Base-by-base conservation (phyloP, 2,113 vertebrate genomes). In the Spheniscus mendiculus region DNA sequence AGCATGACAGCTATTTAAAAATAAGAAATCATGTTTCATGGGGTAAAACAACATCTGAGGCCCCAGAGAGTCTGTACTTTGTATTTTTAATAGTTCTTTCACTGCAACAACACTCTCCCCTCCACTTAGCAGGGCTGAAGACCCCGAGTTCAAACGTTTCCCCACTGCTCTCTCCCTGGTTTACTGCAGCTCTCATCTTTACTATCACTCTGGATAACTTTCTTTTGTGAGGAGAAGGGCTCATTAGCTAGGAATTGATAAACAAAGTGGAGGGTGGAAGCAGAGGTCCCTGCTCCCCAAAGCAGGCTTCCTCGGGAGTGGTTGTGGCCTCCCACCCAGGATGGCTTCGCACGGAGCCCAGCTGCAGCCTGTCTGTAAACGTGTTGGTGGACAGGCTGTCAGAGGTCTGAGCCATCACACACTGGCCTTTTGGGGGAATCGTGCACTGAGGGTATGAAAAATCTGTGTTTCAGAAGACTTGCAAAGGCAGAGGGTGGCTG, bases 1-100 rank as follows among this genome's bases (percentile, higher is more conserved):
- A 97, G 93, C 96, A 90, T 95, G 96, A 97, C 96, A 97, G 97
- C 95, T 96, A 96, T 96, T 96, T 97, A 94, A 95, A 96, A 96
- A 93, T 93, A 97, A 97, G 92, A 96, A 97, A 95, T 96, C 91
- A 70, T 93, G 91, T 96, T 95, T 97, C 94, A 96, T 93, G 72
- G 93, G 72, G 93, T 97, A 93, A 97, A 96, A 94, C 84, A 97
- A 96, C 94, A 96, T 97, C 91, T 91, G 96, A 97, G 95, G 95
- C 94, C 95, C 94, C 97, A 95, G 95, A 95, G 91, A 97, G 95
- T 95, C 97, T 96, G 94, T 85, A 58, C 95, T 96, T 94, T 94
- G 87, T 96, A 83, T 94, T 96, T 97, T 94, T 96, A 96, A 97
- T 83, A 95, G 95, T 90, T 58, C 82, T 91, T 90, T 95, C 84